Conservation (phyloP, 2,113 vertebrate species). For the Thermophis baileyi region DNA sequence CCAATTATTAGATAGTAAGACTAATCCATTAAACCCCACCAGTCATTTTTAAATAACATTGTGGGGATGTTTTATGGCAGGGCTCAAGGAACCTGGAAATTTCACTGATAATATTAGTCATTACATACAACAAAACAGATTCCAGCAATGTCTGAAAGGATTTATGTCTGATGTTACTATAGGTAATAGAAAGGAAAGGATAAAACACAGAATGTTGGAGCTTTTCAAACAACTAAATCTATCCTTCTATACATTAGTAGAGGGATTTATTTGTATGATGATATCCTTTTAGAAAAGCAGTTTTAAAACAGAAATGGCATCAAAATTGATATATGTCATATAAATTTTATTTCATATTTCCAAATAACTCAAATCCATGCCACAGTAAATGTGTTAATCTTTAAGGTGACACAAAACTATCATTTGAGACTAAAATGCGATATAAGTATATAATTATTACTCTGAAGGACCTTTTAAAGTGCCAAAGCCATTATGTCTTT, state of each 20-base stretch:
- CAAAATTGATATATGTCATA: not conserved
- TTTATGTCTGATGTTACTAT: not conserved
- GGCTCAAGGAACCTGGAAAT: not conserved
- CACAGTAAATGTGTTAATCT: not conserved
- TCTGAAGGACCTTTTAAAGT: not conserved
- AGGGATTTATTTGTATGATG: not conserved
- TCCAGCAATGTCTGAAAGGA: not conserved
- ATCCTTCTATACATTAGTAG: not conserved
- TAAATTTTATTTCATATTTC: not conserved
- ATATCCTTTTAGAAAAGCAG: not conserved
- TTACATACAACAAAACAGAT: not conserved
- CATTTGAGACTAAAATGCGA: not conserved
- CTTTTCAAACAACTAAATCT: not conserved
- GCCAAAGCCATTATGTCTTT: not conserved
- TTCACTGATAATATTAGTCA: not conserved
- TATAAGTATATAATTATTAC: not conserved
- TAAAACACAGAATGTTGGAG: not conserved
- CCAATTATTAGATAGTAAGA: not conserved
- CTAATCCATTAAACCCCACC: no score
- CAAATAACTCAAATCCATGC: not conserved
- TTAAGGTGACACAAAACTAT: not conserved
- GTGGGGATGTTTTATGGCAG: not conserved
- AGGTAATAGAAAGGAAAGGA: not conserved
- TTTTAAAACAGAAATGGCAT: not conserved
- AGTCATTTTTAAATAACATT: not conserved